Evolutionary conservation across 2,113 vertebrate genomes (phyloP), one percentile per base, ranked within the genome.

Genomic region (Nothobranchius furzeri): DNA sequence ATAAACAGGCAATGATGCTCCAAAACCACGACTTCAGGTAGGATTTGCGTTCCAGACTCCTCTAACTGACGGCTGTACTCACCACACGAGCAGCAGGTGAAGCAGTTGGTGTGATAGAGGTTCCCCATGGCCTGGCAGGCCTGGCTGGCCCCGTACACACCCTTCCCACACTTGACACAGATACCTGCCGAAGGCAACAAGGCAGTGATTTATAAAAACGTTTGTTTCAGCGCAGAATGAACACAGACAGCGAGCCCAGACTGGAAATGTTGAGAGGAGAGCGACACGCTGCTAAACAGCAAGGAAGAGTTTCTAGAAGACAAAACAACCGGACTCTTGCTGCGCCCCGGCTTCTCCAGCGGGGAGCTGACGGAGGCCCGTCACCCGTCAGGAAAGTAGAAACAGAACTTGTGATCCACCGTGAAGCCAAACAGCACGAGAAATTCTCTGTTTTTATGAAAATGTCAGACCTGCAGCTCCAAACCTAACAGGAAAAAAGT

Each of bases 121-220:
- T 96, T 96, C 59, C 98, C 96, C 96, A 99, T 98, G 1, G 98
- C 97, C 85, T 99, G 98, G 88, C 98, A 99, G 3, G 98, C 98
- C 73, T 99, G 98, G 83, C 95, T 96, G 8, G 97, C 95, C 88
- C 98, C 98, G 7, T 99, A 99, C 61, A 99, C 96, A 17, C 98
- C 98, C 74, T 98, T 97, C 67, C 95, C 95, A 83, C 98, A 99
- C 86, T 99, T 98, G 88, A 98, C 92, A 87, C 98, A 99, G 84
- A 98, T 97, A 85, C 98, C 98, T 99, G 92, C 68, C 55, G 55
- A 51, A 84, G 30, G 75, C 58, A 85, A 3, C 6, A 3, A 47
- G 43, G 66, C 48, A 49, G 55, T 40, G 6, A 40, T 9, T 40
- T 40, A 8, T 7, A 49, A n/a, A n/a, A 5, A 20, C 40, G 37